Percentiles rank a stretch among this genome's conserved stretches.
Conservation (phyloP, 2,888 invertebrate genomes). For the Criorhina ranunculi region DNA sequence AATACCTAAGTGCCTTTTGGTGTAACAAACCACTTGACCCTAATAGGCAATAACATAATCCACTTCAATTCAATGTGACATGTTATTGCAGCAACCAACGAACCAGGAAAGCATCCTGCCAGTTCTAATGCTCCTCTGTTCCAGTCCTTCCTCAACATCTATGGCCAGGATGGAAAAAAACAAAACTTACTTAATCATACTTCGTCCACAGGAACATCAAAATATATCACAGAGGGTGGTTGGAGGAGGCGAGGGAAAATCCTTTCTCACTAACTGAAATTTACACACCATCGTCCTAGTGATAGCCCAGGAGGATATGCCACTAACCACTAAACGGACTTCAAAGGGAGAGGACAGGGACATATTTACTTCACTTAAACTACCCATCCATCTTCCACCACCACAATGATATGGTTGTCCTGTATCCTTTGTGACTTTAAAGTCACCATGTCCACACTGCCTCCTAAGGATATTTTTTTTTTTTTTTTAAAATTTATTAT, state of each 20-base stretch:
- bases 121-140: background rate
- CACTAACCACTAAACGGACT: constrained; percentile 27
- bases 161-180: too few species aligned
- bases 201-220: background rate
- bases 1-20: constrained; percentile 54
- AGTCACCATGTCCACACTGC: background rate
- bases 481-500: constrained; percentile 10
- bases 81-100: constrained; percentile 28
- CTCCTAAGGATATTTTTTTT: background rate
- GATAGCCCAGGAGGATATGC: background rate
- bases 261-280: constrained; percentile 13
- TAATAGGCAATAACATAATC: constrained; percentile 56
- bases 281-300: background rate
- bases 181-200: constrained; percentile 20
- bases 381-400: constrained; percentile 16
- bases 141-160: background rate
- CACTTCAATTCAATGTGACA: constrained; percentile 50
- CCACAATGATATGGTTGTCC: background rate
- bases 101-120: constrained; percentile 13
- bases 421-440: constrained; percentile 5
- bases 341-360: constrained; percentile 21
- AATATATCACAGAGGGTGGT: background rate
- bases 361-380: constrained; percentile 38
- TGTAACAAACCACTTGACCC: constrained; percentile 58
- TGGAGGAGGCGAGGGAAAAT: background rate